Percentiles rank a stretch among this genome's conserved stretches.
Conservation (phyloP, 2,888 invertebrate genomes). For the Sericinus montela region DNA sequence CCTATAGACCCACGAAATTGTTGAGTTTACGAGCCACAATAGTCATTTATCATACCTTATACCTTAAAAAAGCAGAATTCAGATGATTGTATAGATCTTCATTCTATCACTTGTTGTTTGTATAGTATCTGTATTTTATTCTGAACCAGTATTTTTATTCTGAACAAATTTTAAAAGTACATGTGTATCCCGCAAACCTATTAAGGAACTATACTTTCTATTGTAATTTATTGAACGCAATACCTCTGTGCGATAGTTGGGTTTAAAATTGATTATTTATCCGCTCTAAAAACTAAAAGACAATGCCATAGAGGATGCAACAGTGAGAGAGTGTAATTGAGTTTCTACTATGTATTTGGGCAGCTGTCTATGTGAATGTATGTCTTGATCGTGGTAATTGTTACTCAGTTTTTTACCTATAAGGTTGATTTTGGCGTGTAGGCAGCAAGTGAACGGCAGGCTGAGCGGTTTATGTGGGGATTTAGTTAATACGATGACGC, state of each 20-base stretch:
- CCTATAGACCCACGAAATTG: no score
- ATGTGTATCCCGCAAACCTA: no score
- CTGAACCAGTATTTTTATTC: no score
- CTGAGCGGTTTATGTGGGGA: constrained; percentile 14
- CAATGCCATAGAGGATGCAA: constrained; percentile 1
- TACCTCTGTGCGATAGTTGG: background rate
- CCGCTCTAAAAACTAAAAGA: background rate
- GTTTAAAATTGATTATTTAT: background rate
- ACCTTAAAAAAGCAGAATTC: no score
- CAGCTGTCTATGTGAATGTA: background rate
- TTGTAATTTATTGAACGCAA: no score
- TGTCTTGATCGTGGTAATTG: background rate
- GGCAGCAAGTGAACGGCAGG: background rate
- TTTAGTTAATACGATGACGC: constrained; percentile 8
- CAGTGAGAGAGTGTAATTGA: constrained; percentile 7
- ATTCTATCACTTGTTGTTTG: no score
- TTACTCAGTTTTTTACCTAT: background rate
- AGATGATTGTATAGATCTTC: no score
- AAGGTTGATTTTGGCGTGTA: background rate
- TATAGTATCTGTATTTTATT: no score
- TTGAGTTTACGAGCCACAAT: no score
- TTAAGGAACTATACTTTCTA: no score
- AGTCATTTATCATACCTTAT: no score
- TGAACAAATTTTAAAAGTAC: no score
- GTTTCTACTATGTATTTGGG: background rate